These are phyloP conservation scores for Sycophaga agraensis DNA, from an alignment of 1,140 invertebrate genomes.

Conservation along the genomic window DNA sequence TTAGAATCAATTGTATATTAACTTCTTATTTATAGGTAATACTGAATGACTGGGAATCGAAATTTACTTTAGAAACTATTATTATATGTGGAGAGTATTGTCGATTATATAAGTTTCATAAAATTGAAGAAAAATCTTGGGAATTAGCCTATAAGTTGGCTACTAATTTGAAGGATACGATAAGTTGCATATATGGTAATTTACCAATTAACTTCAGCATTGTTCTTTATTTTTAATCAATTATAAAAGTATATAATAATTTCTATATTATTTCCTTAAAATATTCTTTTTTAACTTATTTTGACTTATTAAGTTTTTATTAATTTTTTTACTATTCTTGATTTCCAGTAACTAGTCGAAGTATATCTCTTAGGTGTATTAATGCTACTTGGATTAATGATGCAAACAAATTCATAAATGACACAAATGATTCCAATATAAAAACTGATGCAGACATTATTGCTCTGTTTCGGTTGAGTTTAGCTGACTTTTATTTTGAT, in stretches of 20 bases:
- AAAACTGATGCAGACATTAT: conserved; percentile 31
- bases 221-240: background rate
- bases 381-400: conserved; percentile 42
- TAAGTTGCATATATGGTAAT: conserved; percentile 39
- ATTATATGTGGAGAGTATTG: conserved; percentile 44
- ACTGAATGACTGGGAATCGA: conserved; percentile 32
- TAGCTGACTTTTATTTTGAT: conserved; percentile 50
- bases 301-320: too few species aligned
- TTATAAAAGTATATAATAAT: background rate
- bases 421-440: conserved; percentile 34
- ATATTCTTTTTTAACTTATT: too few species aligned
- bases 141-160: conserved; percentile 40
- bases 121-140: conserved; percentile 40
- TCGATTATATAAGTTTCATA: conserved; percentile 39
- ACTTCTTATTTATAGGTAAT: too few species aligned
- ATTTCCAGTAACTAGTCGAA: conserved; percentile 41
- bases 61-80: conserved; percentile 35
- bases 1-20: too few species aligned
- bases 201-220: background rate
- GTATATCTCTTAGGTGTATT: conserved; percentile 42
- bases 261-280: conserved; percentile 1
- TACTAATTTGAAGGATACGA: conserved; percentile 32
- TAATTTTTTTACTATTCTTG: conserved; percentile 19
- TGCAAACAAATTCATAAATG: conserved; percentile 32
- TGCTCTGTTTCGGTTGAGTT: conserved; percentile 42